Base-by-base conservation (phyloP, 2,797 vertebrate genomes). In the Sebastes oblongus region DNA sequence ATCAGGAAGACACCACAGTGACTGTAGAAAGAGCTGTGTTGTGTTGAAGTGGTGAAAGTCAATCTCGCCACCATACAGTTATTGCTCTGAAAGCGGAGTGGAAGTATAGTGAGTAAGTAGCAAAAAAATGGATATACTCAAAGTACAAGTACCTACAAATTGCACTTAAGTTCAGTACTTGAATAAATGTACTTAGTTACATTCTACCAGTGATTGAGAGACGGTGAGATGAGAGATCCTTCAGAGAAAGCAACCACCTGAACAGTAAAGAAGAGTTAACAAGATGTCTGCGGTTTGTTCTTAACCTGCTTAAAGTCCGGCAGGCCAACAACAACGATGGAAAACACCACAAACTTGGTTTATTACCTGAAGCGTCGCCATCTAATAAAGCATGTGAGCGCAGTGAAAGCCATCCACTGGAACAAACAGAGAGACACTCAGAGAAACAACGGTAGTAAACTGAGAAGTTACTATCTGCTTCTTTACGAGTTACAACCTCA, bases 401-500 rank as follows among this genome's bases (percentile, higher is more conserved):
- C 69, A 52, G 25, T 72, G 62, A 79, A 66, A 60, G 6, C 2
- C 22, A 14, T 36, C 54, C 46, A 9, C 27, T 36, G 61, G 68
- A 72, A 72, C 61, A 29, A 62, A 66, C 46, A 73, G 18, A 30
- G 69, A 34, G 25, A 16, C 54, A 1, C 32, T 27, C 32, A 10
- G 32, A 71, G 42, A n/a, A 54, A 74, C 56, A 55, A 64, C 72
- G 68, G 72, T 58, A 25, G 39, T 42, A 75, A 75, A 80, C 8
- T 32, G 30, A 2, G 10, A 22, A 6, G 30, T 62, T 32, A 2
- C 42, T 11, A 24, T 25, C 25, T 25, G 27, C 27, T 27, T 27
- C 4, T 27, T 27, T 3, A 3, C 0, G 32, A 34, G 34, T 24
- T 34, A 68, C 71, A 68, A 8, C 56, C 54, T 27, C 60, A 27